Percentiles rank a stretch among this genome's conserved stretches.
These are phyloP conservation scores for Nesogale talazaci DNA, from an alignment of 2,113 vertebrate species.

Conservation along the genomic window DNA sequence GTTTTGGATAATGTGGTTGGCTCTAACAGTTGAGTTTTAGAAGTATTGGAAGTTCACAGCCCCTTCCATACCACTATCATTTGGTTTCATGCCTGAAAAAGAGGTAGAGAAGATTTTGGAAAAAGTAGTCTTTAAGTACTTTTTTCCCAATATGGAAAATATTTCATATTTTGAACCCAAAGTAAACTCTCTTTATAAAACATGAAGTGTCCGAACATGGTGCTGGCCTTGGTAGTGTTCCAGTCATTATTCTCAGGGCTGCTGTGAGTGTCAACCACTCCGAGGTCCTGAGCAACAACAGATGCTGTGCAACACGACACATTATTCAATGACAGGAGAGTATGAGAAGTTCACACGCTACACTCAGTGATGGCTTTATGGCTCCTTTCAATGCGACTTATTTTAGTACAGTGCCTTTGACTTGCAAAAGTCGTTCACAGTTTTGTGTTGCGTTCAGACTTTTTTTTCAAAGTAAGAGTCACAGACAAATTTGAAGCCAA, in stretches of 20 bases:
- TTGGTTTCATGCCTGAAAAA: conserved; percentile 63
- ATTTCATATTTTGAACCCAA: not conserved
- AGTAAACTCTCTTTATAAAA: conserved; percentile 40
- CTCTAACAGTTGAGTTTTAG: no score
- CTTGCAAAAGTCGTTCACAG: conserved; percentile 39
- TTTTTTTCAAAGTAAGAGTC: conserved; percentile 62
- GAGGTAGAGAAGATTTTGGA: conserved; percentile 15
- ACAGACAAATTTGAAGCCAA: conserved; percentile 60
- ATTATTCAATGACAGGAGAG: conserved; percentile 29
- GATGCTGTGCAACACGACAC: conserved; percentile 32
- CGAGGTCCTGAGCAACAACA: not conserved
- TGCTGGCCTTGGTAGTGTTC: not conserved
- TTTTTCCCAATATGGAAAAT: conserved; percentile 55
- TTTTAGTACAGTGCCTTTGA: conserved; percentile 51
- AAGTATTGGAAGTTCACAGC: conserved; percentile 1
- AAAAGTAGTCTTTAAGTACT: conserved; percentile 40
- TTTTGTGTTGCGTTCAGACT: conserved; percentile 46
- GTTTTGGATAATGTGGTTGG: no score
- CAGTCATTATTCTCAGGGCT: not conserved
- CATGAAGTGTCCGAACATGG: conserved; percentile 48
- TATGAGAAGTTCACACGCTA: conserved; percentile 42
- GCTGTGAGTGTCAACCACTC: not conserved
- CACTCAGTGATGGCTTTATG: conserved; percentile 56
- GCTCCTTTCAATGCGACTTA: conserved; percentile 56
- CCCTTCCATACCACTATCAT: not conserved